A percentile compares a stretch with the other conserved stretches of the same genome.
These are phyloP conservation scores for Drosophila robusta DNA, from an alignment of 2,888 invertebrate species.

Conservation along the genomic window DNA sequence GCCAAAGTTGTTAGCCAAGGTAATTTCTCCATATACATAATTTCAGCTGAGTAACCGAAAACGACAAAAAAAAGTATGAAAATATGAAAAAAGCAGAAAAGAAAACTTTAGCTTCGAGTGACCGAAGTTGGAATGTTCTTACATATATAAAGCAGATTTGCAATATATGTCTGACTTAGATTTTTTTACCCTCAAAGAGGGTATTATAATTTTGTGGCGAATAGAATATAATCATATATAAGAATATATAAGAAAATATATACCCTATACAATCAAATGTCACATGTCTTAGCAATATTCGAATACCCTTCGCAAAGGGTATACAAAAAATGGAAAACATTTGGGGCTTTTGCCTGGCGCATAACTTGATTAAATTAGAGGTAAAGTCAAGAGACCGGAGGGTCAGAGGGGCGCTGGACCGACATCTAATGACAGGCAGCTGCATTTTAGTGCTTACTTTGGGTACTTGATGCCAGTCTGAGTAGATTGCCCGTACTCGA, in stretches of 20 bases:
- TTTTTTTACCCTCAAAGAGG: too few relatives aligned
- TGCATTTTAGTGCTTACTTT: slow-evolving; percentile 68
- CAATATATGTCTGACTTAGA: too few relatives aligned
- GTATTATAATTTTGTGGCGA: too few relatives aligned
- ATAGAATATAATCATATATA: too few relatives aligned
- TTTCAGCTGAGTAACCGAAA: slow-evolving; percentile 31
- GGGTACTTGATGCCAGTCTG: slow-evolving; percentile 27
- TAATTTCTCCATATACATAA: slow-evolving; percentile 65
- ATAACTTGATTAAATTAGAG: slow-evolving; percentile 70
- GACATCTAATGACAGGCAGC: slow-evolving; percentile 62
- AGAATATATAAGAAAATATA: too few relatives aligned
- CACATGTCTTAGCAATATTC: too few relatives aligned
- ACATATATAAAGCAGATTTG: too few relatives aligned
- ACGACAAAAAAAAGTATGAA: slow-evolving; percentile 16
- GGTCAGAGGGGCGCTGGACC: not conserved
- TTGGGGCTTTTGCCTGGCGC: slow-evolving; percentile 20
- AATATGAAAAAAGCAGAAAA: slow-evolving; percentile 1
- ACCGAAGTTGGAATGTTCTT: not conserved
- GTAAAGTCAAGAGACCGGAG: slow-evolving; percentile 11
- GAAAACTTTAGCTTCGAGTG: not conserved
- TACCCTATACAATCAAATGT: not conserved
- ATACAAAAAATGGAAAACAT: slow-evolving; percentile 4
- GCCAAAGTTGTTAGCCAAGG: slow-evolving; percentile 73
- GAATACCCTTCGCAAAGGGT: not conserved
- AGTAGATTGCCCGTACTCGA: slow-evolving; percentile 29